phyloP scores from a whole-genome alignment of 2,113 vertebrate species.

The Pungitius pungitius region DNA sequence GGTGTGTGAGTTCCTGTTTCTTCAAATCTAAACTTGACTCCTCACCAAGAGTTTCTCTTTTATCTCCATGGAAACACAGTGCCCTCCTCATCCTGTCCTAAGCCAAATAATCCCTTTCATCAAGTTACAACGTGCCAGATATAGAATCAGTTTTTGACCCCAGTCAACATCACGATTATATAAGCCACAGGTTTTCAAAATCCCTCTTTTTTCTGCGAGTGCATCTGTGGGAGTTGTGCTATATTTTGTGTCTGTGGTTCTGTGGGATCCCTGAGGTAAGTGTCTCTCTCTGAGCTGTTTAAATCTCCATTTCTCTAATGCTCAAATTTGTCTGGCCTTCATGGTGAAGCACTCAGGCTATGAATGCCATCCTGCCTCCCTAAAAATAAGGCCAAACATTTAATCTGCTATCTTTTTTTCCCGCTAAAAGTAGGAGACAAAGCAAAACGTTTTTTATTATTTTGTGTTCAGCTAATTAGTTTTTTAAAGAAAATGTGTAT shows the following conservation, averaged over 20 bases:
- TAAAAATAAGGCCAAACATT: neutral
- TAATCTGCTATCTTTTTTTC: neutral
- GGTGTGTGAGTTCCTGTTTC: neutral
- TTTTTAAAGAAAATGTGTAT: neutral
- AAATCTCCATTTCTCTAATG: constrained; percentile 62
- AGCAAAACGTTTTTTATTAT: neutral
- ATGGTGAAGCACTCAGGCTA: constrained; percentile 17
- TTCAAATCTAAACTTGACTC: constrained; percentile 34
- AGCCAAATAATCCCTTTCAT: constrained; percentile 31
- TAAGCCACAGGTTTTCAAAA: constrained; percentile 47
- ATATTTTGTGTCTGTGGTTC: constrained; percentile 26
- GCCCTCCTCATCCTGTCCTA: constrained; percentile 22
- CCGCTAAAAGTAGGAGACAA: neutral
- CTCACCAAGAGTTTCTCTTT: constrained; percentile 38
- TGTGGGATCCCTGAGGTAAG: constrained; percentile 49
- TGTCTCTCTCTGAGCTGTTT: constrained; percentile 46
- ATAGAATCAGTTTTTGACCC: constrained; percentile 15
- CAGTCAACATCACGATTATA: constrained; percentile 29
- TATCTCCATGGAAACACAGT: constrained; percentile 54
- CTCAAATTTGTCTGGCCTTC: constrained; percentile 63
- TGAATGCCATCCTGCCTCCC: constrained; percentile 4
- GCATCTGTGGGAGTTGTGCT: constrained; percentile 41
- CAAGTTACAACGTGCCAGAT: constrained; percentile 12
- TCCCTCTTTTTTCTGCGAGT: constrained; percentile 19
- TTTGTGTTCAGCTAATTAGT: neutral